Conservation (phyloP, 2,797 vertebrate genomes). For the Artibeus jamaicensis region DNA sequence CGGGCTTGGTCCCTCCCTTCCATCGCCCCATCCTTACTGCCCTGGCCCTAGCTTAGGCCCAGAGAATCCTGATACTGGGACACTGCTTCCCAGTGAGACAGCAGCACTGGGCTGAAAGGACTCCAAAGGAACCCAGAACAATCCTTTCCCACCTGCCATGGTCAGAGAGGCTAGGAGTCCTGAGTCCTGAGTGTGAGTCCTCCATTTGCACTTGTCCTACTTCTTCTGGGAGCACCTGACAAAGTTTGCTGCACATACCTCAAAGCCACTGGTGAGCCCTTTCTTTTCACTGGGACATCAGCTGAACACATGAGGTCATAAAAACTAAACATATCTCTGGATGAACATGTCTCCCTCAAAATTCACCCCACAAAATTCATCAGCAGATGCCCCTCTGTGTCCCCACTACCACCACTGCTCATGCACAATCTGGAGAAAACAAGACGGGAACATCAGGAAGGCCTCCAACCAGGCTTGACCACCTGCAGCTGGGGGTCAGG, state of each 20-base stretch:
- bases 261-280: neutral
- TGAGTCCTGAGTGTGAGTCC: neutral
- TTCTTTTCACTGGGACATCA: neutral
- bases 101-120: neutral
- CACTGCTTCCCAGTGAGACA: neutral
- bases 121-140: neutral
- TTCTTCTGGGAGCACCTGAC: neutral
- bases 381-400: neutral
- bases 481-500: neutral
- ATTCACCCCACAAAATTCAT: neutral
- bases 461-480: neutral
- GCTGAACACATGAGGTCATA: neutral
- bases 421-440: neutral
- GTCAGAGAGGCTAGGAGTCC: too few species aligned
- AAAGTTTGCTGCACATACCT: neutral
- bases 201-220: neutral
- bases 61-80: neutral
- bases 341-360: neutral
- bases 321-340: neutral
- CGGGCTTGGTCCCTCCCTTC: too few species aligned
- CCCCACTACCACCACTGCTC: neutral
- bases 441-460: accelerated
- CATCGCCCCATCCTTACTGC: accelerated
- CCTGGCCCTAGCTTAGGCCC: neutral
- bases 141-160: accelerated